Evolutionary conservation across 2,888 invertebrate genomes (phyloP), one percentile per base, ranked within the genome.

Genomic region (Julus scanicus): DNA sequence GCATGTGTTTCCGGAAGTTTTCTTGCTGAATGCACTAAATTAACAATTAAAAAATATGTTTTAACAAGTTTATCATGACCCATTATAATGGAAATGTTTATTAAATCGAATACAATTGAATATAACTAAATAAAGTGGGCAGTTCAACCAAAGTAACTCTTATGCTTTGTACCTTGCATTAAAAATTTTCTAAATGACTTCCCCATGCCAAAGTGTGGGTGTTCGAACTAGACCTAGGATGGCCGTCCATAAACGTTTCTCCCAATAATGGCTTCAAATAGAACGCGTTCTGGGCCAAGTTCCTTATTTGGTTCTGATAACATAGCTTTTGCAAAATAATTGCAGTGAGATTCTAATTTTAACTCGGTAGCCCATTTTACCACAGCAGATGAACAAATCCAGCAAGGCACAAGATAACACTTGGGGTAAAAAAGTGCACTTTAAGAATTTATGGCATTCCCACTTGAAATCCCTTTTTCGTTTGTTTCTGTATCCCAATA

Each of bases 1-100:
- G 93, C 91, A 94, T 93, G 91, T 94, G 94, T 87, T 93, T 92
- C 88, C 93, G 92, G 89, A 94, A 92, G 89, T 92, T 93, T 89
- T 93, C 93, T 88, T 93, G 94, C 90, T 93, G 93, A 89, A 92
- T 92, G 91, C 95, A 95, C 94, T 94, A 90, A 87, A 84, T 11
- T 57, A 88, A 84, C 17, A 84, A 15, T 20, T 71, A 29, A 71
- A 71, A 71, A 71, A n/a, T 1, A 63, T 63, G 20, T 20, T 20
- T 63, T 63, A 63, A 29, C 29, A 71, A 11, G 1, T 29, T 29
- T 37, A 44, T 44, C 44, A 44, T 44, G 5, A 8, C 8, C 6
- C 1, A 44, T 53, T 5, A 6, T 63, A n/a, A n/a, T 63, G 63
- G 4, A n/a, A n/a, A n/a, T 63, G 20, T 15, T 20, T 20, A 29